Conservation (phyloP, 2,797 vertebrate genomes). For the Aselliscus stoliczkanus region DNA sequence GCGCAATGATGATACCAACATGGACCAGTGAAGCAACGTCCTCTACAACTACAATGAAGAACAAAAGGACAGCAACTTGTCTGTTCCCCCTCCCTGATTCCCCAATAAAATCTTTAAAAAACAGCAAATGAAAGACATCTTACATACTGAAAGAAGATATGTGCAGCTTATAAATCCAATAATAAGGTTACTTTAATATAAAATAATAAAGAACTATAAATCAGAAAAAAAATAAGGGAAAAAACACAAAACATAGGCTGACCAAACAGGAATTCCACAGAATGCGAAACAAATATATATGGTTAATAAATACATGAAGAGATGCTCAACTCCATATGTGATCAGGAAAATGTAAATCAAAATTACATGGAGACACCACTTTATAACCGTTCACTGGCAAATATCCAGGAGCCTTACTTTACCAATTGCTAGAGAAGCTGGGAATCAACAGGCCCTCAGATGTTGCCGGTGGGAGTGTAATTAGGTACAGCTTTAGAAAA, state of each 20-base stretch:
- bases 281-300: neutral
- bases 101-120: too few species aligned
- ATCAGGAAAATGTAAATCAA: neutral
- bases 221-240: neutral
- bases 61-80: too few species aligned
- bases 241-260: neutral
- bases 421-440: neutral
- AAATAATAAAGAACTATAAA: neutral
- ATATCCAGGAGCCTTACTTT: neutral
- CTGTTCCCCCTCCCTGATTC: too few species aligned
- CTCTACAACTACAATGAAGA: too few species aligned
- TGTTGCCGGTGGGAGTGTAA: neutral
- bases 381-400: neutral
- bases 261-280: neutral
- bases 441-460: neutral
- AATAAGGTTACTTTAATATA: neutral
- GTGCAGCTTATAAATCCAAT: neutral
- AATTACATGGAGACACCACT: neutral
- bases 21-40: too few species aligned
- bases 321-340: neutral
- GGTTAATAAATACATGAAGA: neutral
- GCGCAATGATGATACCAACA: too few species aligned
- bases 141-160: neutral
- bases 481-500: neutral
- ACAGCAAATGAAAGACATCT: constrained; percentile 36